Evolutionary conservation across 2,797 vertebrate species (phyloP).

Genomic region (Chaetophractus vellerosus): DNA sequence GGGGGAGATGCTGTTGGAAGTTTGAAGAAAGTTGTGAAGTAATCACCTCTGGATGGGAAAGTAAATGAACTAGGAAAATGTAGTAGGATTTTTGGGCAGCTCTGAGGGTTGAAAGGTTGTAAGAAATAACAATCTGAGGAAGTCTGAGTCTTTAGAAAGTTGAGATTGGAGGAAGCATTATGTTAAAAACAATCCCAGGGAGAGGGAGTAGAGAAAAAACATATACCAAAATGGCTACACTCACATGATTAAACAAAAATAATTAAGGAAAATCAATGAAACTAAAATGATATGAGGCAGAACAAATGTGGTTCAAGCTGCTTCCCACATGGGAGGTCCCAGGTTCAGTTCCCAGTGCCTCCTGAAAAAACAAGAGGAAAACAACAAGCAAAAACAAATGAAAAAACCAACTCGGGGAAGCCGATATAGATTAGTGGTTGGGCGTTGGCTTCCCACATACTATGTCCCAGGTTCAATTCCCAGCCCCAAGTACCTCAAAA

Average conservation of each 20-base stretch:
- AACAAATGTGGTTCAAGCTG: no score
- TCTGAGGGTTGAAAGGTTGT: background rate
- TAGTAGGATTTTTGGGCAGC: background rate
- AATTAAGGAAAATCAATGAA: background rate
- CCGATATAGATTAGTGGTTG: no score
- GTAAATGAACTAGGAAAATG: background rate
- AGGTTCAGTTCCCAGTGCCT: no score
- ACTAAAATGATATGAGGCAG: background rate
- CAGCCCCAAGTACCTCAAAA: no score
- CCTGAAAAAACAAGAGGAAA: no score
- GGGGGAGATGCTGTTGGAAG: background rate
- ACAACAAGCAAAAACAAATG: no score
- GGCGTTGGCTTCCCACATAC: no score
- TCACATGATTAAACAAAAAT: background rate
- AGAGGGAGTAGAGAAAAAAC: background rate
- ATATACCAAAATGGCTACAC: background rate
- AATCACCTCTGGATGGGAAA: background rate
- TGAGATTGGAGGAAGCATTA: background rate
- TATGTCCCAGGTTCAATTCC: no score
- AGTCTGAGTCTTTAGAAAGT: background rate
- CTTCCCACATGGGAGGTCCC: no score
- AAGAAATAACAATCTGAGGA: background rate
- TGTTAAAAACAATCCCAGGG: slow-evolving; percentile 15
- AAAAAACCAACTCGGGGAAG: no score
- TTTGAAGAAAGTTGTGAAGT: slow-evolving; percentile 3